These are phyloP conservation scores for Malachius bipustulatus DNA, from an alignment of 2,888 invertebrate species.

Conservation along the genomic window DNA sequence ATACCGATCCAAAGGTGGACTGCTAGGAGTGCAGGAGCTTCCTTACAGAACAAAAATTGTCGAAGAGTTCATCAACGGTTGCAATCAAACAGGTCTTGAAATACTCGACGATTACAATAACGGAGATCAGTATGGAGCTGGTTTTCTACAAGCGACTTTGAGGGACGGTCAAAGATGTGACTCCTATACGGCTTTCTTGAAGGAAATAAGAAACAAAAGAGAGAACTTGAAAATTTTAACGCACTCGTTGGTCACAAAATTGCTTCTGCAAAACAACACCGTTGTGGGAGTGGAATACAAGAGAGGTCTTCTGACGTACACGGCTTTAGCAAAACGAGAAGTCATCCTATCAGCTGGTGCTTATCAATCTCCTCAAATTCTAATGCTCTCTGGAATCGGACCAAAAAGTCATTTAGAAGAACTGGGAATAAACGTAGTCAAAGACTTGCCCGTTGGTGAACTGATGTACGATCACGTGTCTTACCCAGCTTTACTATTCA, in stretches of 20 bases:
- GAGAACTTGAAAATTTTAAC: constrained; percentile 62
- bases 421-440: background rate
- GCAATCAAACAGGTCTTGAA: constrained; percentile 51
- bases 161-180: constrained; percentile 51
- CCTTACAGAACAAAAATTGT: constrained; percentile 37
- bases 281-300: constrained; percentile 52
- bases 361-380: background rate
- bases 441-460: constrained; percentile 1
- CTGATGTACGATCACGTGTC: background rate
- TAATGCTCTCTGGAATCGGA: constrained; percentile 4
- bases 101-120: constrained; percentile 59
- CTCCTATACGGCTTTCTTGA: constrained; percentile 51
- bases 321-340: background rate
- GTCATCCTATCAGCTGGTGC: background rate
- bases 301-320: too few relatives aligned
- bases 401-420: constrained; percentile 2
- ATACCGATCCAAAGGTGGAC: constrained; percentile 50
- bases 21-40: constrained; percentile 35
- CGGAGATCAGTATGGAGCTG: constrained; percentile 47
- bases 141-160: constrained; percentile 49
- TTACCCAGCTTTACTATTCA: background rate
- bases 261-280: constrained; percentile 50
- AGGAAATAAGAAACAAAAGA: constrained; percentile 44
- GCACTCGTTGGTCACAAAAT: constrained; percentile 47
- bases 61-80: constrained; percentile 48